Evolutionary conservation across 2,113 vertebrate genomes (phyloP).

Genomic region (Rutilus rutilus): DNA sequence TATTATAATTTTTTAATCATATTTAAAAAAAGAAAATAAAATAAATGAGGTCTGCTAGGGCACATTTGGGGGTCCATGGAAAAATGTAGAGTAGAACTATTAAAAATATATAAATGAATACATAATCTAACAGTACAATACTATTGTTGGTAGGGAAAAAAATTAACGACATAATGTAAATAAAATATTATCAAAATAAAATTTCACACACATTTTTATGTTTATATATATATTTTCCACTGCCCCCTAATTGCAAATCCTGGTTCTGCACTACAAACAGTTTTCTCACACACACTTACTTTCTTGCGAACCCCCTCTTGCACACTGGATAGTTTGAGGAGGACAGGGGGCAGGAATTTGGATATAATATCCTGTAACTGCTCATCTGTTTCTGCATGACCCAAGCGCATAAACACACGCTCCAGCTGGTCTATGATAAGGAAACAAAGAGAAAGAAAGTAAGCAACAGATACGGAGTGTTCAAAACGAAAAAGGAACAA

Average conservation of each 20-base stretch:
- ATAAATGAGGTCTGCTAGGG: too few relatives aligned
- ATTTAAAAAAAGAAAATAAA: too few relatives aligned
- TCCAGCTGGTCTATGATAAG: constrained; percentile 90
- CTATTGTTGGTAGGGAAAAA: too few relatives aligned
- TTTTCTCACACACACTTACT: constrained; percentile 73
- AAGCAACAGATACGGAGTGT: background rate
- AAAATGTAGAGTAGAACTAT: too few relatives aligned
- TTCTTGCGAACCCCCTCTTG: constrained; percentile 98
- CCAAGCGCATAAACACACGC: constrained; percentile 95
- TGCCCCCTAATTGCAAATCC: background rate
- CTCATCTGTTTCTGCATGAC: constrained; percentile 97
- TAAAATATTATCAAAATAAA: too few relatives aligned
- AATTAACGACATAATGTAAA: too few relatives aligned
- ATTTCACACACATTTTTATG: too few relatives aligned
- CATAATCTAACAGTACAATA: too few relatives aligned
- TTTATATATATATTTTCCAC: background rate
- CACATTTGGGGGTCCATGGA: too few relatives aligned
- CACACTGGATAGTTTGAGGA: constrained; percentile 96
- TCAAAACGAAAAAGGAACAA: background rate
- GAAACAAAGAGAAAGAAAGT: constrained; percentile 18
- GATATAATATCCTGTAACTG: constrained; percentile 97
- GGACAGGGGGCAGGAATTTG: constrained; percentile 96
- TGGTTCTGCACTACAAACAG: background rate
- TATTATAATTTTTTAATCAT: too few relatives aligned
- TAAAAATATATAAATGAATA: too few relatives aligned